Evolutionary conservation across 2,113 vertebrate genomes (phyloP).

Genomic region (Bubo blakistoni): DNA sequence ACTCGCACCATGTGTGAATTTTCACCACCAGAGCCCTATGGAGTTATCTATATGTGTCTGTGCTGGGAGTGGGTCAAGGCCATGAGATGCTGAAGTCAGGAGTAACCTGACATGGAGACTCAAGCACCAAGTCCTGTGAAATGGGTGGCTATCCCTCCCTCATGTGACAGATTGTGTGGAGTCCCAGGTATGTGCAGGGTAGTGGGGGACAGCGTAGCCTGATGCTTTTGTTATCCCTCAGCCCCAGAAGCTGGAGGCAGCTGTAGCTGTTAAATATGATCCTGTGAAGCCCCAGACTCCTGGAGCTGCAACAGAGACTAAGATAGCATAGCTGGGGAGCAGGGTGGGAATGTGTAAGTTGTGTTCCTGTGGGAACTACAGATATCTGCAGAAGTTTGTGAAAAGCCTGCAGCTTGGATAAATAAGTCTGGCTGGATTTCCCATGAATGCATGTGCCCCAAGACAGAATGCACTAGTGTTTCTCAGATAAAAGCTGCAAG

Average conservation of each 20-base stretch:
- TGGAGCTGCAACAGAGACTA: neutral
- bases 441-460: neutral
- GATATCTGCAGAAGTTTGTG: neutral
- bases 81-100: neutral
- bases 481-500: neutral
- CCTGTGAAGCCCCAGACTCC: neutral
- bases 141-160: neutral
- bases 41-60: neutral
- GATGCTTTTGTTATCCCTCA: neutral
- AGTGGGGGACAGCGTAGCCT: neutral
- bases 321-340: neutral
- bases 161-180: neutral
- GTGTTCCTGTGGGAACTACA: neutral
- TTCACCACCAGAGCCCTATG: neutral
- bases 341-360: neutral
- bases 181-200: neutral
- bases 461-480: neutral
- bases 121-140: neutral
- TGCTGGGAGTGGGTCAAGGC: neutral
- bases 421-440: neutral
- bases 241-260: neutral
- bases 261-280: neutral
- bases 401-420: neutral
- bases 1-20: accelerated
- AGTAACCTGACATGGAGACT: neutral